Evolutionary conservation across 2,797 vertebrate species (phyloP).

Genomic region (Anas bahamensis): DNA sequence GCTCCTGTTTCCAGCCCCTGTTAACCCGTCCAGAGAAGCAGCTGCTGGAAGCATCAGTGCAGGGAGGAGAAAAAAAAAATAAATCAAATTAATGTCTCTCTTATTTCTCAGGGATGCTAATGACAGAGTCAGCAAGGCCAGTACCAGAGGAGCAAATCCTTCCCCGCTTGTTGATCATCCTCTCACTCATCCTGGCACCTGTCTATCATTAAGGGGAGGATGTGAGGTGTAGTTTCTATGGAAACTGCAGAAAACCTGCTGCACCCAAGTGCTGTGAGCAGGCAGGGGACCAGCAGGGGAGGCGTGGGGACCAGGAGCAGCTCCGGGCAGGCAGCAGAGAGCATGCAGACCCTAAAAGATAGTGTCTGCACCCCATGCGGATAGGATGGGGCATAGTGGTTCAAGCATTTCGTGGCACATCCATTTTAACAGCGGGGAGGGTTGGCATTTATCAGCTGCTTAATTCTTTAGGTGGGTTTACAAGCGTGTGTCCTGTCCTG

Average conservation of each 20-base stretch:
- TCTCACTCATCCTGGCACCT: conserved; percentile 53
- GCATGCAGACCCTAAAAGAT: not conserved
- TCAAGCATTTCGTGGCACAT: not conserved
- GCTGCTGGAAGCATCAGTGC: not conserved
- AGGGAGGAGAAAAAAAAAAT: not conserved
- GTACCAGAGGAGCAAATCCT: not conserved
- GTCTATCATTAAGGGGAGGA: conserved; percentile 48
- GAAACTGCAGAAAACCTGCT: conserved; percentile 56
- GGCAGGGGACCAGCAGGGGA: not conserved
- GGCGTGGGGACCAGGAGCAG: not conserved
- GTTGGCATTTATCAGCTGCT: not conserved
- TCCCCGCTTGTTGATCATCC: not conserved
- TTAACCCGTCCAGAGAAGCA: not conserved
- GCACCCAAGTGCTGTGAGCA: not conserved
- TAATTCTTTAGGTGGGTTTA: not conserved
- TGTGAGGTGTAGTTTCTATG: conserved; percentile 49
- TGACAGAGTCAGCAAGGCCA: not conserved
- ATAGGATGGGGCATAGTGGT: not conserved
- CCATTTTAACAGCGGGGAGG: not conserved
- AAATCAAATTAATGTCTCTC: not conserved
- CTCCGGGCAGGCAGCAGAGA: not conserved
- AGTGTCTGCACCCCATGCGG: not conserved
- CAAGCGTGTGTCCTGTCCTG: not conserved
- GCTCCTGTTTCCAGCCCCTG: not conserved
- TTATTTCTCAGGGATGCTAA: not conserved